Evolutionary conservation across 2,888 invertebrate species (phyloP).

Genomic region (Schizotus pectinicornis): DNA sequence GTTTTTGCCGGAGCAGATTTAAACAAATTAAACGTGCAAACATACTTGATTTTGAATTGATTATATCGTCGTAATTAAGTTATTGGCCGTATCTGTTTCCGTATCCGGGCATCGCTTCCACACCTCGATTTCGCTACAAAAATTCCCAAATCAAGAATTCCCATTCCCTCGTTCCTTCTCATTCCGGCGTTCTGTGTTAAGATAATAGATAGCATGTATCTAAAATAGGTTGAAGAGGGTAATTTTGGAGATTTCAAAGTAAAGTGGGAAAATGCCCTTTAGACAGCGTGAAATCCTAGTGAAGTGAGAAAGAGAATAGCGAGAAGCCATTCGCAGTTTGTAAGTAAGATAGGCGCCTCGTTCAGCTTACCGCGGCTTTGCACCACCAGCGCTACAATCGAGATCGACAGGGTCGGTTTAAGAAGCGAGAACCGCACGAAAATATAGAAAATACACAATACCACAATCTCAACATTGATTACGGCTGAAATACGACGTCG

Average conservation of each 20-base stretch:
- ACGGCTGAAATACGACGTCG: slow-evolving; percentile 26
- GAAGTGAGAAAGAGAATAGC: slow-evolving; percentile 39
- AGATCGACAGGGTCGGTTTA: slow-evolving; percentile 35
- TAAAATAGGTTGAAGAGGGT: slow-evolving; percentile 17
- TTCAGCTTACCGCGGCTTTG: slow-evolving; percentile 37
- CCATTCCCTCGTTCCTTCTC: background rate
- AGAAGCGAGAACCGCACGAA: slow-evolving; percentile 30
- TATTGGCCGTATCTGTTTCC: background rate
- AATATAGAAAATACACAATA: slow-evolving; percentile 31
- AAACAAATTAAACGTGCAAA: slow-evolving; percentile 37
- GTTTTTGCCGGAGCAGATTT: slow-evolving; percentile 30
- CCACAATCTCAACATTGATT: slow-evolving; percentile 34
- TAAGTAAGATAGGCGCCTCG: slow-evolving; percentile 36
- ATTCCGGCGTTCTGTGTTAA: slow-evolving; percentile 6
- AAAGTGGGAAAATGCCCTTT: slow-evolving; percentile 27
- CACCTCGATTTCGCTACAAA: background rate
- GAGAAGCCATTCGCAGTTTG: slow-evolving; percentile 43
- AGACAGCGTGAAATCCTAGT: slow-evolving; percentile 34
- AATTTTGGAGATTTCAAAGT: slow-evolving; percentile 27
- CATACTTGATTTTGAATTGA: slow-evolving; percentile 38
- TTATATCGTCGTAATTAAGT: slow-evolving; percentile 12
- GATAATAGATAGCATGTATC: slow-evolving; percentile 29
- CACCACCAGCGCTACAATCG: slow-evolving; percentile 34
- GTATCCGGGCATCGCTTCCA: background rate
- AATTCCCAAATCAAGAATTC: slow-evolving; percentile 10